phyloP scores from a whole-genome alignment of 1,140 invertebrate genomes.

The Akabosia matsudoensis region DNA sequence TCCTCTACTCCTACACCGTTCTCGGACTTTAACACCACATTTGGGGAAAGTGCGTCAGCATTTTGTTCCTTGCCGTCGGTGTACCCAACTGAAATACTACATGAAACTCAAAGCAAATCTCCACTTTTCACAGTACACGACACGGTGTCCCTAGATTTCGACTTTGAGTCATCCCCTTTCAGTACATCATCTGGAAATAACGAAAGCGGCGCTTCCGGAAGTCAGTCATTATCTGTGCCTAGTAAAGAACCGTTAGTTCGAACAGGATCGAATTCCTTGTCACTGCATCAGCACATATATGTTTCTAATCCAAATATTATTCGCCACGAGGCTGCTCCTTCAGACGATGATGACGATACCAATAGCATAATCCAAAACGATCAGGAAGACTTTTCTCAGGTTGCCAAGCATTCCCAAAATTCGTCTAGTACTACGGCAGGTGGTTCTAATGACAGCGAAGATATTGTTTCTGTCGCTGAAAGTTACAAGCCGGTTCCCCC shows the following conservation, averaged over 20 bases:
- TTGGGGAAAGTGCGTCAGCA: neutral
- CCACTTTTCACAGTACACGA: constrained; percentile 33
- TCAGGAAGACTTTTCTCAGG: neutral
- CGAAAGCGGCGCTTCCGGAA: neutral
- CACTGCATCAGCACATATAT: constrained; percentile 13
- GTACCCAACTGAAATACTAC: constrained; percentile 34
- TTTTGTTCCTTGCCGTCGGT: constrained; percentile 36
- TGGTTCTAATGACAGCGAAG: neutral
- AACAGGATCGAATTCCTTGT: constrained; percentile 22
- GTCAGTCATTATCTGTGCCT: neutral
- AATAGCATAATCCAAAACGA: neutral
- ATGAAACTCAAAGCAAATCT: constrained; percentile 28
- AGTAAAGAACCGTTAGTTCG: constrained; percentile 19
- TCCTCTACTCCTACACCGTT: neutral
- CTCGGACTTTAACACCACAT: neutral
- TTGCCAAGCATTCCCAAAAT: neutral
- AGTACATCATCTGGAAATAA: neutral
- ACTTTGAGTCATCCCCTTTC: constrained; percentile 23
- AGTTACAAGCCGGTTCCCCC: neutral
- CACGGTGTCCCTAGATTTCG: constrained; percentile 36
- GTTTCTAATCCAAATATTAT: constrained; percentile 18
- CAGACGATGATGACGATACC: neutral
- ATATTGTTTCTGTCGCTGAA: neutral
- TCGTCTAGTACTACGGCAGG: neutral
- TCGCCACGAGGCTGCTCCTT: neutral